phyloP scores from a whole-genome alignment of 2,797 vertebrate species.

The Enteromius thamalakanensis region DNA sequence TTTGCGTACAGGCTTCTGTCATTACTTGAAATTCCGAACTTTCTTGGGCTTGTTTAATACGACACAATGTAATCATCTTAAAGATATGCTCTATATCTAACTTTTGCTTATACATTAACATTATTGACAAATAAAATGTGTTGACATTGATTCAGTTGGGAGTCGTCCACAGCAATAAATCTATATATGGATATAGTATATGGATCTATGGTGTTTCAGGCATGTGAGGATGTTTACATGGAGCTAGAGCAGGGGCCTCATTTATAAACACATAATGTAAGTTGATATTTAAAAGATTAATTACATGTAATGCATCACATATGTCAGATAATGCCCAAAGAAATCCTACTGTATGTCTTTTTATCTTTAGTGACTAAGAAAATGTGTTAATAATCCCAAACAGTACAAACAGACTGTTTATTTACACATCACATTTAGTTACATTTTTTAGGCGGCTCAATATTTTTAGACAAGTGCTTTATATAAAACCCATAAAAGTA shows the following conservation, averaged over 20 bases:
- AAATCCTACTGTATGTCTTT: not conserved
- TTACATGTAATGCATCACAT: not conserved
- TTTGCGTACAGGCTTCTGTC: not conserved
- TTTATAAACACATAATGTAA: not conserved
- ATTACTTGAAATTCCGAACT: slow-evolving; percentile 29
- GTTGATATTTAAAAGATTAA: not conserved
- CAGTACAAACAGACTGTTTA: slow-evolving; percentile 30
- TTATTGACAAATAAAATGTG: not conserved
- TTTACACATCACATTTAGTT: slow-evolving; percentile 29
- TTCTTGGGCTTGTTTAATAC: slow-evolving; percentile 11
- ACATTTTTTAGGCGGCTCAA: not conserved
- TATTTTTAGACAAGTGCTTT: not conserved
- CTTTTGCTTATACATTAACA: slow-evolving; percentile 22
- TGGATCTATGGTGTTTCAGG: not conserved
- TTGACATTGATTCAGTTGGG: slow-evolving; percentile 1
- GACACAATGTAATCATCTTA: not conserved
- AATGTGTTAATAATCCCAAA: not conserved
- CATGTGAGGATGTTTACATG: not conserved
- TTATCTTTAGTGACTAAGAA: not conserved
- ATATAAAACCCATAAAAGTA: slow-evolving; percentile 25
- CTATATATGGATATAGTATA: not conserved
- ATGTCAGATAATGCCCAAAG: not conserved
- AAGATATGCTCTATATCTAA: slow-evolving; percentile 21
- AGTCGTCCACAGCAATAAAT: slow-evolving; percentile 14
- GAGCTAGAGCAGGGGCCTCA: no score